Conservation (phyloP, 2,113 vertebrate genomes). For the Zingel zingel region DNA sequence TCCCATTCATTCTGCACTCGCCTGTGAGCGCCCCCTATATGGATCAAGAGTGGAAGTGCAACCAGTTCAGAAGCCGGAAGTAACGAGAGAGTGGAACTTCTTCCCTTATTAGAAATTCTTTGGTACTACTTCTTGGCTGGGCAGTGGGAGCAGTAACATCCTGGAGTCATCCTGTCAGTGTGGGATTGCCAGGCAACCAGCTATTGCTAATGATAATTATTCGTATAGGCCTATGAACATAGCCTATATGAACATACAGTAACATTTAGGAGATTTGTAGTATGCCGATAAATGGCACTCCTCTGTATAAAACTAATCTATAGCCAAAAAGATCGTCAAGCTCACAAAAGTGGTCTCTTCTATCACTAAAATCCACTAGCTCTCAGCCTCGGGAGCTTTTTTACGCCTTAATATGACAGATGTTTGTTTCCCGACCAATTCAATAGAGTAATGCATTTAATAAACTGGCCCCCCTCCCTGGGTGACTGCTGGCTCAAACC, state of each 20-base stretch:
- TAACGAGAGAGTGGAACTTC: too few species aligned
- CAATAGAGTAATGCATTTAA: conserved; percentile 57
- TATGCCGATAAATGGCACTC: not conserved
- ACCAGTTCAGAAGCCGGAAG: too few species aligned
- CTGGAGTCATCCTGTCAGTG: not conserved
- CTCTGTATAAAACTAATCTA: not conserved
- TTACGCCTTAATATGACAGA: conserved; percentile 39
- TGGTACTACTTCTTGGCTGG: not conserved
- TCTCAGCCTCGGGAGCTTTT: conserved; percentile 11
- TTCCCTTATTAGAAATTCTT: too few species aligned
- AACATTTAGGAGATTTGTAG: not conserved
- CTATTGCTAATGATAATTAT: not conserved
- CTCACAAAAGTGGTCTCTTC: not conserved
- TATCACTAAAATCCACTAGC: conserved; percentile 4
- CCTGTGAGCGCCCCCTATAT: too few species aligned
- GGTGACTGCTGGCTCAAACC: conserved; percentile 23
- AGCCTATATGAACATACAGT: not conserved
- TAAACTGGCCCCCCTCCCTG: conserved; percentile 31
- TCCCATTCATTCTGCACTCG: too few species aligned
- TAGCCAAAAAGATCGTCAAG: conserved; percentile 10
- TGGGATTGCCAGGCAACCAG: not conserved
- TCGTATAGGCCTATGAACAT: too few species aligned
- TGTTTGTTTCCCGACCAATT: conserved; percentile 42
- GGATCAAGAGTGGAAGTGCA: too few species aligned
- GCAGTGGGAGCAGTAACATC: not conserved